These are phyloP conservation scores for Delia radicum DNA, from an alignment of 1,140 invertebrate species.

Conservation along the genomic window DNA sequence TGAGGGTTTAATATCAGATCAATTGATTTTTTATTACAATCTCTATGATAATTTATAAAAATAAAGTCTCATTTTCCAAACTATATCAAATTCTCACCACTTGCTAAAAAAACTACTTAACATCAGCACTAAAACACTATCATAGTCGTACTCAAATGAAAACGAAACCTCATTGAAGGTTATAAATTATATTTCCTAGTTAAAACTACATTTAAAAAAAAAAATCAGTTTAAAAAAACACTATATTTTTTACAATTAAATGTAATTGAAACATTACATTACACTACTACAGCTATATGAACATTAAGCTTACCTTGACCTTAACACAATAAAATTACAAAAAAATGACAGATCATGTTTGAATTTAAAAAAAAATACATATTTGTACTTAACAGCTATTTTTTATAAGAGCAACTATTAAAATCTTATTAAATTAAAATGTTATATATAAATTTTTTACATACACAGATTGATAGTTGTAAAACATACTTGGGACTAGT, in stretches of 20 bases:
- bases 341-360: neutral
- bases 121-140: neutral
- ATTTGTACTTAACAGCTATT: neutral
- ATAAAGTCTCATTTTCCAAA: neutral
- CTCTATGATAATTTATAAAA: no score
- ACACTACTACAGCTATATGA: neutral
- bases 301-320: constrained; percentile 41
- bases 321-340: constrained; percentile 47
- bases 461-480: no score
- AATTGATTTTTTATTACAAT: no score
- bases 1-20: no score
- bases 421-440: neutral
- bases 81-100: neutral
- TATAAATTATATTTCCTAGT: constrained; percentile 11
- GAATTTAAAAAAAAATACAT: neutral
- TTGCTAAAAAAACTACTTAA: neutral
- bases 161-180: constrained; percentile 23
- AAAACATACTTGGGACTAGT: no score
- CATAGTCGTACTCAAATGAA: neutral
- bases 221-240: neutral
- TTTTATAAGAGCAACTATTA: neutral
- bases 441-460: neutral
- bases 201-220: neutral
- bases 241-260: constrained; percentile 1
- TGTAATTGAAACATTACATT: constrained; percentile 7